Percentiles rank a stretch among this genome's conserved stretches.
Conservation (phyloP, 2,797 vertebrate species). For the Poecilia wingei region DNA sequence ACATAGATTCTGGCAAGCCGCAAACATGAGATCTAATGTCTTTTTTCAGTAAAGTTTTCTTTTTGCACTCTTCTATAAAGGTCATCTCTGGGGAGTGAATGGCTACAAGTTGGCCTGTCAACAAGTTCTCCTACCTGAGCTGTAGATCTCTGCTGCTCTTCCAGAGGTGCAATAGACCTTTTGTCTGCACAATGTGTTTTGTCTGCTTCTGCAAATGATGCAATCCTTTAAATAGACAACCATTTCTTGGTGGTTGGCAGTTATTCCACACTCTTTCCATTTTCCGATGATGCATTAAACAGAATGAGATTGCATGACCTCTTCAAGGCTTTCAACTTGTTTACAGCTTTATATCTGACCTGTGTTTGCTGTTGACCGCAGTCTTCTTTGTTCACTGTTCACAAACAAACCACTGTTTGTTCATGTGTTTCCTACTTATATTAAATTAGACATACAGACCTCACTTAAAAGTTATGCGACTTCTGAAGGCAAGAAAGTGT, state of each 20-base stretch:
- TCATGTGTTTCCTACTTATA: background rate
- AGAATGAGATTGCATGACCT: background rate
- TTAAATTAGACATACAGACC: background rate
- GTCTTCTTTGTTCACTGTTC: background rate
- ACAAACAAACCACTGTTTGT: background rate
- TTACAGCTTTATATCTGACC: background rate
- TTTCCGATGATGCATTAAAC: background rate
- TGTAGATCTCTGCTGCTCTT: background rate
- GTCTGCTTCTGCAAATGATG: background rate
- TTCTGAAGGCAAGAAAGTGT: background rate
- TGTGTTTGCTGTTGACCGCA: background rate
- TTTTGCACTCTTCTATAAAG: too few species aligned
- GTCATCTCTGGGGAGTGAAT: background rate
- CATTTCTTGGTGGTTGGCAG: background rate
- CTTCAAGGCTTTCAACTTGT: background rate
- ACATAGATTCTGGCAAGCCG: background rate
- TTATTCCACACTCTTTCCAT: background rate
- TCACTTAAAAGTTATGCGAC: background rate
- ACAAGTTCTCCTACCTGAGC: background rate
- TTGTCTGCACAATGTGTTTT: background rate
- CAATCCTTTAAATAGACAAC: background rate
- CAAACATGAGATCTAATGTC: background rate
- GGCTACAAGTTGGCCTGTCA: background rate
- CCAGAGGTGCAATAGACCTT: background rate
- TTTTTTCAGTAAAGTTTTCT: background rate